Percentiles rank a stretch among this genome's conserved stretches.
These are phyloP conservation scores for Thysanoteuthis rhombus DNA, from an alignment of 2,888 invertebrate genomes.

Conservation along the genomic window DNA sequence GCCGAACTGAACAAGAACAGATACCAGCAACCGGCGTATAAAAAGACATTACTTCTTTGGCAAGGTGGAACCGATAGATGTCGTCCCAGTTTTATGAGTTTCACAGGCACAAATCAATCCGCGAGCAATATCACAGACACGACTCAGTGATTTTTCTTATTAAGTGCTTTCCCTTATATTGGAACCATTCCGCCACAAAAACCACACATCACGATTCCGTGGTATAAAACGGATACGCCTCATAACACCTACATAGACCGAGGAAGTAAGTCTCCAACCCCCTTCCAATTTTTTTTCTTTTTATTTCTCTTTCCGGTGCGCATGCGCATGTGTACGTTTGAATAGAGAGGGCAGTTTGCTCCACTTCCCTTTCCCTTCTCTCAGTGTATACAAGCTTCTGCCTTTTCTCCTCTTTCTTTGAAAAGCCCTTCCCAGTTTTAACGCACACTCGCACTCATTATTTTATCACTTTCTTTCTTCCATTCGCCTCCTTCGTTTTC, in stretches of 20 bases:
- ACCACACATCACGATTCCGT: neutral
- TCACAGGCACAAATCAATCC: neutral
- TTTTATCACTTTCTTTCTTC: neutral
- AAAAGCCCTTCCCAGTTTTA: neutral
- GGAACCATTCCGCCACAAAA: neutral
- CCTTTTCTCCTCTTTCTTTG: neutral
- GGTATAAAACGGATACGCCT: neutral
- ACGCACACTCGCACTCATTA: neutral
- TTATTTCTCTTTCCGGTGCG: neutral
- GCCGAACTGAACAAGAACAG: neutral
- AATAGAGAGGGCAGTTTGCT: neutral
- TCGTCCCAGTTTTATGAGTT: neutral
- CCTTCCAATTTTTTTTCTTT: neutral
- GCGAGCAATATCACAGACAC: neutral
- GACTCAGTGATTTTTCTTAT: neutral
- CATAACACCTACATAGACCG: neutral
- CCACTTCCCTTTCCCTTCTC: neutral
- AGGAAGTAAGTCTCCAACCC: neutral
- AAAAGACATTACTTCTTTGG: neutral
- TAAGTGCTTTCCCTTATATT: neutral
- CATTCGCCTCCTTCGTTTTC: neutral
- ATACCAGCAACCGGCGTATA: neutral
- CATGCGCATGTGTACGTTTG: neutral
- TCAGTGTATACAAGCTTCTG: neutral
- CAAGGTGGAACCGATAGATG: neutral